Evolutionary conservation across 2,888 invertebrate genomes (phyloP), one percentile per base, ranked within the genome.

Genomic region (Amiota minor): DNA sequence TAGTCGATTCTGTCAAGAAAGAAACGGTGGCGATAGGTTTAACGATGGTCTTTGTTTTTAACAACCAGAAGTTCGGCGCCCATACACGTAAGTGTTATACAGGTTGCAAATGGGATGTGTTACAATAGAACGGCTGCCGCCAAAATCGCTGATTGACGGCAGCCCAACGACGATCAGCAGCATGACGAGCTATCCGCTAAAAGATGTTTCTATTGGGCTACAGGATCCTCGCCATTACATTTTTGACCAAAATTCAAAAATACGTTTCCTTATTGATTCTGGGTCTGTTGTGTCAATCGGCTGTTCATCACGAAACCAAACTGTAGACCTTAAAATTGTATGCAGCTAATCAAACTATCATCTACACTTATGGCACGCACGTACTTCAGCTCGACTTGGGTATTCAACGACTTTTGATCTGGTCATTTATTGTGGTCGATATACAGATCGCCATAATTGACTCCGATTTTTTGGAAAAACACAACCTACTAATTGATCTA

Each of bases 201-300:
- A 56, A 56, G 1, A 16, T 1, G 4, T 1, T 56, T 16, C 14
- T 56, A n/a, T 2, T 45, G 10, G 12, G 45, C 45, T 45, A n/a
- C n/a, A 62, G 45, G 45, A 45, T n/a, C n/a, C n/a, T 62, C 10
- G 62, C 12, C n/a, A 4, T n/a, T 45, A 62, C 14, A 35, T 62
- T 62, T 62, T 3, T 45, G 62, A 62, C 45, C 62, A 11, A 23
- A 23, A 4, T 11, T 12, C 45, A 23, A 20, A 62, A 9, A 62
- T 35, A 23, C 23, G 35, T 23, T 62, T 62, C 45, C 14, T 45
- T n/a, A 9, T 64, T 46, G 64, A 64, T 46, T 64, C 64, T 45
- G 46, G 46, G 2, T 46, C 46, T 12, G 64, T 14, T 56, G 56
- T n/a, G n/a, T n/a, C n/a, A n/a, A n/a, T n/a, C n/a, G n/a, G n/a